Percentiles rank a stretch among this genome's conserved stretches.
phyloP scores from a whole-genome alignment of 2,797 vertebrate species.

The Alfaro cultratus region DNA sequence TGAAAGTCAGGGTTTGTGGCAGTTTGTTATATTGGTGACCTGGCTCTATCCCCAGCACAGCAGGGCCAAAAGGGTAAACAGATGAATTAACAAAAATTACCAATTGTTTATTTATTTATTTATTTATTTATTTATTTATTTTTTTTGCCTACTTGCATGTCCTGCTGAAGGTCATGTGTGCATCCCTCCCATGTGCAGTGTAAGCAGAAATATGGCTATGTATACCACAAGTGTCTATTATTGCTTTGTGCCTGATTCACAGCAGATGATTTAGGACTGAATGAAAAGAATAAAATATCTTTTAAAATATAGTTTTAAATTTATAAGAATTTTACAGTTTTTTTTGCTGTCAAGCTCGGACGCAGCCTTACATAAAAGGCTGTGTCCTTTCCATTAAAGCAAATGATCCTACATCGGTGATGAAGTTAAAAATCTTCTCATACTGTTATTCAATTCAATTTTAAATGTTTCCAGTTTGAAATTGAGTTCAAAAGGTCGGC shows the following conservation, averaged over 20 bases:
- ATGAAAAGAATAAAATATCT: neutral
- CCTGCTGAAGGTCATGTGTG: neutral
- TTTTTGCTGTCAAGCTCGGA: too few relatives aligned
- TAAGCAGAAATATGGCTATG: neutral
- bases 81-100: neutral
- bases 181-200: neutral
- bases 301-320: too few relatives aligned
- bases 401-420: neutral
- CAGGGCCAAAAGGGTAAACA: neutral
- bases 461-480: neutral
- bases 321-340: too few relatives aligned
- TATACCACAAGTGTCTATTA: neutral
- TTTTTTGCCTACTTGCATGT: neutral
- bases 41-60: neutral
- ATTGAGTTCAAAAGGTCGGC: neutral
- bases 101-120: neutral
- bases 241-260: neutral
- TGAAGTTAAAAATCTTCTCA: neutral
- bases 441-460: neutral
- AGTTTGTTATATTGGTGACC: neutral
- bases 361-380: too few relatives aligned
- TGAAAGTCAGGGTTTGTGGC: neutral
- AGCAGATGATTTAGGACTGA: neutral
- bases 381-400: too few relatives aligned
- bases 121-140: neutral